Base-by-base conservation (phyloP, 2,797 vertebrate genomes). In the Notoglanidium macrostoma region DNA sequence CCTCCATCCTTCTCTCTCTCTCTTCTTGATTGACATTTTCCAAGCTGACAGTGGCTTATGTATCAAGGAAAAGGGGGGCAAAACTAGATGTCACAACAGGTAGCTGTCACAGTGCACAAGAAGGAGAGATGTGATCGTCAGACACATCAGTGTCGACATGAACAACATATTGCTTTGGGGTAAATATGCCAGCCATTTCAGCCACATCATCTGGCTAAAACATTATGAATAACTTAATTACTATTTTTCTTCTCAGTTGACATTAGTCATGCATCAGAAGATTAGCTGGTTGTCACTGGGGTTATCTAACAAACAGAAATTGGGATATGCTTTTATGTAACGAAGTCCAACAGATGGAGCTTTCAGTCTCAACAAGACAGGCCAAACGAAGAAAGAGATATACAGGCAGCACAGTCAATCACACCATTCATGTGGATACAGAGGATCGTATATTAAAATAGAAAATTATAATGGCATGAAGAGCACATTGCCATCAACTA, bases 51-150 rank as follows among this genome's bases (percentile, higher is more conserved):
- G 85, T 88, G 79, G 85, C 61, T 85, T 90, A 74, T 55, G 80
- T 84, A 83, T 86, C 81, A 46, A 85, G 90, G 84, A 81, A 85
- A 78, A 81, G 67, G 61, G 83, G 87, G 86, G 86, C 89, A 87
- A 85, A 88, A 84, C 83, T 84, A 86, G 89, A 90, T 90, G 86
- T 90, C 91, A 90, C 91, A 90, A 88, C 85, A 85, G 87, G 87
- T 91, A 86, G 86, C 91, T 90, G 91, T 91, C 90, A 87, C 40
- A n/a, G 21, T 46, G 65, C 86, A 86, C 59, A 44, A 87, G 88
- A 88, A 44, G 57, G 46, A 90, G 84, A 84, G 74, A 83, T 65
- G 65, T 84, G 83, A 84, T 68, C 85, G 59, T 88, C 73, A 88
- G 79, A 88, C 84, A 84, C 21, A 57, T 49, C 80, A 35, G 32